These are phyloP conservation scores for Pinna nobilis DNA, from an alignment of 1,140 invertebrate genomes.

Conservation along the genomic window DNA sequence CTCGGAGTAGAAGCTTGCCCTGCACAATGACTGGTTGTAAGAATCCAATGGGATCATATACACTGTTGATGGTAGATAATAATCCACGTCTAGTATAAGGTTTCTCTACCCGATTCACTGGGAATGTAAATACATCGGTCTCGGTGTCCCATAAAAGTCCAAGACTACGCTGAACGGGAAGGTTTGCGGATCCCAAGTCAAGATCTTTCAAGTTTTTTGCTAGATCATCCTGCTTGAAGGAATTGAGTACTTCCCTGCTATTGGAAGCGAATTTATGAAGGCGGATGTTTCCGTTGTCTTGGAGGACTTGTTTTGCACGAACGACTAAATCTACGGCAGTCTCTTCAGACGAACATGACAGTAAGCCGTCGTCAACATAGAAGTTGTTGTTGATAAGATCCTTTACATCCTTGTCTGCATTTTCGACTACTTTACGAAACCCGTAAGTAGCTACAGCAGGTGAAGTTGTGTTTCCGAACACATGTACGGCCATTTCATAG, in stretches of 20 bases:
- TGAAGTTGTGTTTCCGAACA: constrained; percentile 46
- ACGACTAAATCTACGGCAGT: constrained; percentile 23
- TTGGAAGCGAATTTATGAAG: constrained; percentile 45
- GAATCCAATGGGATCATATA: not conserved
- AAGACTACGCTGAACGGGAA: constrained; percentile 41
- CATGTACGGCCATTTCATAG: constrained; percentile 49
- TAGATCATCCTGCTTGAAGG: constrained; percentile 30
- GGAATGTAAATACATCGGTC: not conserved
- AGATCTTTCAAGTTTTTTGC: constrained; percentile 37
- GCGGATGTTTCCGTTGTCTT: constrained; percentile 3
- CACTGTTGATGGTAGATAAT: not conserved
- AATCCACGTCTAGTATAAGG: not conserved
- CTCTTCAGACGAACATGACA: not conserved
- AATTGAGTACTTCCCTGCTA: constrained; percentile 4
- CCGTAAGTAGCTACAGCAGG: constrained; percentile 30
- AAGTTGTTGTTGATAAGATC: constrained; percentile 28
- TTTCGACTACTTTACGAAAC: constrained; percentile 24
- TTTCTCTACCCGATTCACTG: not conserved
- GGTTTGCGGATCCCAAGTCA: constrained; percentile 1
- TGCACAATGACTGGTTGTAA: not conserved
- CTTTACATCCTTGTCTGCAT: constrained; percentile 7
- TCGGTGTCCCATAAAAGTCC: constrained; percentile 36
- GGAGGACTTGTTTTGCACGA: constrained; percentile 14
- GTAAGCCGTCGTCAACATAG: constrained; percentile 40
- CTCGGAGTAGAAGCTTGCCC: not conserved